Evolutionary conservation across 1,140 invertebrate species (phyloP), one percentile per base, ranked within the genome.

Genomic region (Heliconius eleuchia): DNA sequence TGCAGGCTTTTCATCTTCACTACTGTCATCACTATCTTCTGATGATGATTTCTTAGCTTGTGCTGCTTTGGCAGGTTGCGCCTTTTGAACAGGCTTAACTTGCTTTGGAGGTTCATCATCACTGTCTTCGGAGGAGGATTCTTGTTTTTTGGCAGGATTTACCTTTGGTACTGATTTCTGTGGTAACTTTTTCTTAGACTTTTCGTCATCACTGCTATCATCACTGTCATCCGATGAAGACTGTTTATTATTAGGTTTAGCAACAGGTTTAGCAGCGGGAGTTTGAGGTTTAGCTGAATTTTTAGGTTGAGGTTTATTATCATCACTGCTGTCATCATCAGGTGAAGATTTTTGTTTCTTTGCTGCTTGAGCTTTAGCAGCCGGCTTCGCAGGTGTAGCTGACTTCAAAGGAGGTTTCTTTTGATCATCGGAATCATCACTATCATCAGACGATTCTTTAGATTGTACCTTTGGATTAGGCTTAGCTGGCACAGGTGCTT

Each of bases 1-100:
- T 70, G 57, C 60, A 27, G 60, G 23, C 13, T 77, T 79, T 52
- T 86, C 85, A 80, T 88, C 83, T 39, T 88, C 88, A 82, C 83
- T 86, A 76, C 87, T 89, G 55, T 89, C 87, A 81, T 88, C 87
- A 84, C 88, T 90, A 60, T 89, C 88, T 34, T 90, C 89, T 46
- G 86, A 88, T 37, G 90, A 89, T 23, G 85, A 84, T 80, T 88
- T 87, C 72, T 87, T 87, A 23, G 79, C 79, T 84, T 83, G 66
- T 39, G 76, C 76, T n/a, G 79, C 79, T 84, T 83, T 72, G 50
- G 76, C 76, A 19, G 77, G 73, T 80, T 82, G 81, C 6, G 78
- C 34, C 73, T 74, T 57, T 19, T 66, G 71, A 30, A 34, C 19
- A 18, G 71, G n/a, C 73, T 83, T 78, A 27, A 50, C 13, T 73